These are phyloP conservation scores for Paratilapia polleni DNA, from an alignment of 2,113 vertebrate genomes.

Conservation along the genomic window DNA sequence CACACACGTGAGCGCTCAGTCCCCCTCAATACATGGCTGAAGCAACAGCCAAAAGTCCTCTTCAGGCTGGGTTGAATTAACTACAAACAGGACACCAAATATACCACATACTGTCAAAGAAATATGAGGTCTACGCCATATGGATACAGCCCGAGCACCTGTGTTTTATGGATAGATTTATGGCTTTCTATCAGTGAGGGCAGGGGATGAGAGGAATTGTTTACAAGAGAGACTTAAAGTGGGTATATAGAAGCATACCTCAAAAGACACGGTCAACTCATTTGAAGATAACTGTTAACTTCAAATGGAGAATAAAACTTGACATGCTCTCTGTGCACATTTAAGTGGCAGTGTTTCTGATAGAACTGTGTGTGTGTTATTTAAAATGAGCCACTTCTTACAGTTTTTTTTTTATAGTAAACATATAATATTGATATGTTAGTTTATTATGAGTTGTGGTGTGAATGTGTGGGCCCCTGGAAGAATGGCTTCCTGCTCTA, in stretches of 20 bases:
- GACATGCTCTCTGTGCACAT: neutral
- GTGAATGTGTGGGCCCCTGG: neutral
- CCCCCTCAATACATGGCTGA: constrained; percentile 20
- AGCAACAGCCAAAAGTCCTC: constrained; percentile 10
- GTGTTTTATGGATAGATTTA: neutral
- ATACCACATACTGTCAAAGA: constrained; percentile 23
- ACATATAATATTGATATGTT: neutral
- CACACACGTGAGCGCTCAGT: constrained; percentile 9
- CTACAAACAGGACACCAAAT: constrained; percentile 21
- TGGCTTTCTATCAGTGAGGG: neutral
- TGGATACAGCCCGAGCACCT: constrained; percentile 20
- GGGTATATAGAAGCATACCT: neutral
- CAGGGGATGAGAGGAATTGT: neutral
- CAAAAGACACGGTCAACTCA: neutral
- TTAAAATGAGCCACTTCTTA: neutral
- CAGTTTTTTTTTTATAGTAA: neutral
- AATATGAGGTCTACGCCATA: constrained; percentile 8
- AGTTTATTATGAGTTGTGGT: neutral
- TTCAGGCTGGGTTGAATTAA: constrained; percentile 49
- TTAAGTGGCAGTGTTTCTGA: neutral
- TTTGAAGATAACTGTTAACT: neutral
- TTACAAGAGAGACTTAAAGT: neutral
- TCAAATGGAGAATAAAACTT: neutral
- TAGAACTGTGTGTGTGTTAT: neutral
- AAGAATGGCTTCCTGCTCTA: neutral